A percentile compares a stretch with the other conserved stretches of the same genome.
Conservation (phyloP, 2,888 invertebrate genomes). For the Agrotis segetum region DNA sequence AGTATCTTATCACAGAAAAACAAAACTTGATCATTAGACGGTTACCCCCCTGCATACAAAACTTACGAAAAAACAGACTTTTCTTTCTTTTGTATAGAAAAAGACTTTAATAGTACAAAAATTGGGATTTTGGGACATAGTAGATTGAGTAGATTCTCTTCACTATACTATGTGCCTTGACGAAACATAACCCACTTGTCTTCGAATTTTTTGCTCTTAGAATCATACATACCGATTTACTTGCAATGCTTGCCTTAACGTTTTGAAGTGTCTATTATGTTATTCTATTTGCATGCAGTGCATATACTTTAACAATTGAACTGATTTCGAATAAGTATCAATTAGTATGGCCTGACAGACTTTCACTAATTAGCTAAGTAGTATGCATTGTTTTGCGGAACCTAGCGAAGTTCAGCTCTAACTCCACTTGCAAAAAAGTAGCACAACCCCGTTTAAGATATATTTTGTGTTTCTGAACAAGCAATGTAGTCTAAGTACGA, state of each 20-base stretch:
- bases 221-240: background rate
- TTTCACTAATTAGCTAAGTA: background rate
- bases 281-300: background rate
- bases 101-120: no score
- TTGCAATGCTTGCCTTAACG: background rate
- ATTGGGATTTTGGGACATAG: no score
- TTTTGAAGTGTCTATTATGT: background rate
- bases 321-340: conserved; percentile 13
- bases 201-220: background rate
- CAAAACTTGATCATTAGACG: no score
- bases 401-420: background rate
- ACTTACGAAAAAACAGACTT: no score
- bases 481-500: no score
- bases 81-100: no score
- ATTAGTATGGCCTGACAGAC: background rate
- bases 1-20: no score
- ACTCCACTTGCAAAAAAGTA: background rate
- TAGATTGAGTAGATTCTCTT: no score
- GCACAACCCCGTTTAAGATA: background rate
- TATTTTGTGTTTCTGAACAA: background rate
- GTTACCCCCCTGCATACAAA: no score
- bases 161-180: no score
- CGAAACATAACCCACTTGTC: no score
- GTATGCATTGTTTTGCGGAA: background rate
- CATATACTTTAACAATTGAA: background rate